Conservation (phyloP, 2,797 vertebrate species). For the Lemur catta region DNA sequence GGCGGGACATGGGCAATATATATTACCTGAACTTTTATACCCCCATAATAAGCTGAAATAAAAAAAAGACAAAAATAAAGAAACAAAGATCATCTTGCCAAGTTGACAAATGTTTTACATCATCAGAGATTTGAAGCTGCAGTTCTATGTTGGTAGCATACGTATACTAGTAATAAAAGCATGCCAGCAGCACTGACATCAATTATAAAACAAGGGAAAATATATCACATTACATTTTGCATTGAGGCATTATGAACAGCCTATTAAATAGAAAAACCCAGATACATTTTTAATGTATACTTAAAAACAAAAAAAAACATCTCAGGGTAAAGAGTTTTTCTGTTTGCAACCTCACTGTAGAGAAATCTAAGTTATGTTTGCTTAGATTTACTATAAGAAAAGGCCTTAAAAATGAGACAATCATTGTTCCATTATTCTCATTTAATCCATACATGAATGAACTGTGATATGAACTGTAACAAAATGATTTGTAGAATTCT, state of each 20-base stretch:
- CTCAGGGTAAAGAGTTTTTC: conserved; percentile 37
- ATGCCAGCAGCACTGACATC: not conserved
- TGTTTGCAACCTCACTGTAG: conserved; percentile 35
- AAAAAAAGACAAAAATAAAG: no score
- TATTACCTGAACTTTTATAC: no score
- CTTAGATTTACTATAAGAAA: conserved; percentile 69
- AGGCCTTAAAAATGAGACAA: conserved; percentile 63
- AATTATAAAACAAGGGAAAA: conserved; percentile 38
- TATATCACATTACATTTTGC: conserved; percentile 47
- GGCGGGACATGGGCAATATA: no score
- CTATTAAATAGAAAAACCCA: conserved; percentile 51
- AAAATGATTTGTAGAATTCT: conserved; percentile 57
- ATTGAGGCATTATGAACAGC: conserved; percentile 26
- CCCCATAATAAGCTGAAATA: no score
- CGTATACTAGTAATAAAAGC: not conserved
- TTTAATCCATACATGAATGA: conserved; percentile 65
- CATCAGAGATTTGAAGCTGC: not conserved
- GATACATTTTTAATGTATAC: conserved; percentile 57
- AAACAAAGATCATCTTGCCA: not conserved
- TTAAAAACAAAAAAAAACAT: conserved; percentile 61
- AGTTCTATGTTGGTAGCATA: not conserved
- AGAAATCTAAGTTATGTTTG: conserved; percentile 71
- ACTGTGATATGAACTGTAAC: conserved; percentile 46
- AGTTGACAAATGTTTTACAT: not conserved
- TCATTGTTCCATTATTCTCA: conserved; percentile 59